A percentile compares a stretch with the other conserved stretches of the same genome.
These are phyloP conservation scores for Magallana angulata DNA, from an alignment of 1,140 invertebrate species.

Conservation along the genomic window DNA sequence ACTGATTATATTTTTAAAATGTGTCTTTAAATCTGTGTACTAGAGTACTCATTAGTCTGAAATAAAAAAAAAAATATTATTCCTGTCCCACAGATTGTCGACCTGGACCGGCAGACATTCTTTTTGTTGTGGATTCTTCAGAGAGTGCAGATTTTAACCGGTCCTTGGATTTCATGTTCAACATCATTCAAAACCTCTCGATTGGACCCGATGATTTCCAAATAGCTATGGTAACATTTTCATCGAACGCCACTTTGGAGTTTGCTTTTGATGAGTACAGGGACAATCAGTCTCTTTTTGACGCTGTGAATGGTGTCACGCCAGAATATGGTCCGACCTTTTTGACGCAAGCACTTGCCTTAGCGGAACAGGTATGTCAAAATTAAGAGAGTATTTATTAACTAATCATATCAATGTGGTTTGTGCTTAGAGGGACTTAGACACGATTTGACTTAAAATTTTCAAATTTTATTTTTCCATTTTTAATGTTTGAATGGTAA, in stretches of 20 bases:
- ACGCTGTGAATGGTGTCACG: neutral
- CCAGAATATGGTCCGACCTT: neutral
- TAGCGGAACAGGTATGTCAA: neutral
- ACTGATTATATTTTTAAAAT: too few species aligned
- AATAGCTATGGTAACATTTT: constrained; percentile 43
- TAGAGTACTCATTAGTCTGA: too few species aligned
- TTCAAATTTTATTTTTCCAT: too few species aligned
- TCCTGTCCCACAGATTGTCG: constrained; percentile 35
- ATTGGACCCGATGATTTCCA: constrained; percentile 48
- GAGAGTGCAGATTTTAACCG: constrained; percentile 24
- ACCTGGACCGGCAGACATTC: constrained; percentile 49
- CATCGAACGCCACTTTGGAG: constrained; percentile 33
- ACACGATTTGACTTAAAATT: too few species aligned
- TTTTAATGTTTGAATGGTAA: too few species aligned
- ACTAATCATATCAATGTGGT: too few species aligned
- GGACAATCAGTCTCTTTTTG: neutral
- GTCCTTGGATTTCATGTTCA: constrained; percentile 31
- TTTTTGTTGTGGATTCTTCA: constrained; percentile 49
- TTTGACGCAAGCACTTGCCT: neutral
- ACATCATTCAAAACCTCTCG: constrained; percentile 29
- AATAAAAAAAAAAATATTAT: too few species aligned
- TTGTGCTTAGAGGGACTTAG: too few species aligned
- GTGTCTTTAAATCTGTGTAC: too few species aligned
- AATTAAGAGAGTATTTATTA: too few species aligned
- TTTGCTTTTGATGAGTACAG: constrained; percentile 11